Percentiles rank a stretch among this genome's conserved stretches.
Evolutionary conservation across 2,888 invertebrate species (phyloP).

Genomic region (Polydrusus cervinus): DNA sequence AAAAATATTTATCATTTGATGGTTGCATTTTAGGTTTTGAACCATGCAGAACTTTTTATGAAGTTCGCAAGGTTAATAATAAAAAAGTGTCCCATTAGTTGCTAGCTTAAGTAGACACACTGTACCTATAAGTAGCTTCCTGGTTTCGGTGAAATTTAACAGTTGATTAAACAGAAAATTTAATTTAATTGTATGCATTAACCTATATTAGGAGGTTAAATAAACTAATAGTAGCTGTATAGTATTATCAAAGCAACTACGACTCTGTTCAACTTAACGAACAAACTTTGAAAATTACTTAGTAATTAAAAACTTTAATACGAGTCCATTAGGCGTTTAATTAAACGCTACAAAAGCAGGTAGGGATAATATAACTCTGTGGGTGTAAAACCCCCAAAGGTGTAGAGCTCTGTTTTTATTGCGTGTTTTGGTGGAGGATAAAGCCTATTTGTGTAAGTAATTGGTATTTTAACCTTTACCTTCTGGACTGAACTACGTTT

Average conservation of each 20-base stretch:
- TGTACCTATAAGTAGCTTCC: no score
- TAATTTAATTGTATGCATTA: no score
- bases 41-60: no score
- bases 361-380: background rate
- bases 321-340: slow-evolving; percentile 20
- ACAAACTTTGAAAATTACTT: slow-evolving; percentile 13
- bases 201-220: background rate
- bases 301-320: slow-evolving; percentile 14
- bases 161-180: no score
- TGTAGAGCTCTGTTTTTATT: background rate
- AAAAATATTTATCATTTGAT: no score
- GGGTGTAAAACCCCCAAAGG: background rate
- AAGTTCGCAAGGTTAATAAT: no score
- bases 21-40: no score
- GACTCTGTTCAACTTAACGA: background rate
- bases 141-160: no score
- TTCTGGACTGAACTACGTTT: background rate
- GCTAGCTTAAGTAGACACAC: no score
- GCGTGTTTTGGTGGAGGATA: slow-evolving; percentile 7
- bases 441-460: slow-evolving; percentile 8
- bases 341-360: slow-evolving; percentile 15
- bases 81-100: no score
- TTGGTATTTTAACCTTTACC: background rate
- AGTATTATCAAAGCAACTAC: background rate
- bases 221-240: background rate